These are phyloP conservation scores for Siniperca chuatsi DNA, from an alignment of 2,113 vertebrate species.

Conservation along the genomic window DNA sequence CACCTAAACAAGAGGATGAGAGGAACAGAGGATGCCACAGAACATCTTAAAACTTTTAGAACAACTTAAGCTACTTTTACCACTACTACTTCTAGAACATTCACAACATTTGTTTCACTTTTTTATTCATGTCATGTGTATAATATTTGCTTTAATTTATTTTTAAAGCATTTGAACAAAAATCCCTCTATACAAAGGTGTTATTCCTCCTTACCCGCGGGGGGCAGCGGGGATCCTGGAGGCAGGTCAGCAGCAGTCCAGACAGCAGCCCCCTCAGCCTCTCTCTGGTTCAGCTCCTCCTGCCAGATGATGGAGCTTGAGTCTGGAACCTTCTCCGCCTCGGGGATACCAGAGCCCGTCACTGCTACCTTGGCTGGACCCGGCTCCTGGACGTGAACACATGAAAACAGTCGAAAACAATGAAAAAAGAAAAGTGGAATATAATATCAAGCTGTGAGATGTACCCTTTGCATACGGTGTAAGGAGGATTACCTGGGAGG, in stretches of 20 bases:
- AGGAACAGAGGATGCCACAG: not conserved
- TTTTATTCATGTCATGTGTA: not conserved
- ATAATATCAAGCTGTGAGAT: not conserved
- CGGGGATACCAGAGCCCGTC: conserved; percentile 85
- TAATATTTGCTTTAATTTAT: not conserved
- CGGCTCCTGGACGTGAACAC: conserved; percentile 77
- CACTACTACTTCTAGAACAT: not conserved
- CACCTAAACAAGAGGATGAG: conserved; percentile 57
- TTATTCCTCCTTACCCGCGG: conserved; percentile 72
- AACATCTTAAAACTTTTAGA: not conserved
- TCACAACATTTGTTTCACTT: not conserved
- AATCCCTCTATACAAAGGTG: not conserved
- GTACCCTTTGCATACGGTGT: not conserved
- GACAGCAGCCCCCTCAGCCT: conserved; percentile 78
- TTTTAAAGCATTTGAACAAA: not conserved
- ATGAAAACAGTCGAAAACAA: not conserved
- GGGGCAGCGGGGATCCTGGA: conserved; percentile 70
- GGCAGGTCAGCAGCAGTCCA: conserved; percentile 81
- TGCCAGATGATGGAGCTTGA: conserved; percentile 88
- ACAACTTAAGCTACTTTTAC: not conserved
- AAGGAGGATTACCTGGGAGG: conserved; percentile 79
- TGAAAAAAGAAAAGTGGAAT: not conserved
- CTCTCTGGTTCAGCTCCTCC: conserved; percentile 86
- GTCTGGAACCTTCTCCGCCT: conserved; percentile 85
- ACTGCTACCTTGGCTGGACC: conserved; percentile 88